Base-by-base conservation (phyloP, 2,113 vertebrate genomes). In the Lagopus muta region DNA sequence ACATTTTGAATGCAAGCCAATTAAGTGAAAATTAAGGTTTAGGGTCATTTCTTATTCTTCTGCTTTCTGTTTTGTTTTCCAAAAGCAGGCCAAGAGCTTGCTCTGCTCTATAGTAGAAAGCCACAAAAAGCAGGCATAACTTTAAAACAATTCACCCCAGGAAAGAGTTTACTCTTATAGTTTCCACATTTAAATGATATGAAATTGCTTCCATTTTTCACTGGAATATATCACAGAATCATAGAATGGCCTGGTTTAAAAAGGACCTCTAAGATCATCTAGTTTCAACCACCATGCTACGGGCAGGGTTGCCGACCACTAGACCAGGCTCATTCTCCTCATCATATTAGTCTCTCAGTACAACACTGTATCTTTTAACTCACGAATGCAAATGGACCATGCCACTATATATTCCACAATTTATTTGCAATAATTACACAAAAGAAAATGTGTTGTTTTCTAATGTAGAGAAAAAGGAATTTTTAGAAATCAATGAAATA, bases 371-470 rank as follows among this genome's bases (percentile, higher is more conserved):
- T 17, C 6, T 71, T 86, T 83, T 34, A 76, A 70, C 27, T 58
- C n/a, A 61, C 13, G 42, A 9, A 64, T 7, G 13, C 1, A 0
- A 67, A 71, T 5, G 10, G 42, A 54, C 10, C 1, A 18, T 57
- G 21, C 3, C 42, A 48, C 28, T 69, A 15, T 30, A 62, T 28
- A 34, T 7, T 66, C 6, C 27, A 79, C 8, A 77, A 57, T 65
- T 8, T 0, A 92, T 34, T 2, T 58, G 4, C 38, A 55, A 50
- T 11, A 76, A 76, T 3, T 13, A 21, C 5, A 62, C 19, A 45
- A 5, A 45, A 48, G 8, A 79, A 82, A 75, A 34, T 5, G 5
- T 5, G 2, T 7, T 85, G 6, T 79, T 93, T 62, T 48, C 52
- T 45, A 83, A 77, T 1, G 11, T 3, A 75, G 38, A 54, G 14